Evolutionary conservation across 2,797 vertebrate genomes (phyloP), one percentile per base, ranked within the genome.

Genomic region (Phoebastria nigripes): DNA sequence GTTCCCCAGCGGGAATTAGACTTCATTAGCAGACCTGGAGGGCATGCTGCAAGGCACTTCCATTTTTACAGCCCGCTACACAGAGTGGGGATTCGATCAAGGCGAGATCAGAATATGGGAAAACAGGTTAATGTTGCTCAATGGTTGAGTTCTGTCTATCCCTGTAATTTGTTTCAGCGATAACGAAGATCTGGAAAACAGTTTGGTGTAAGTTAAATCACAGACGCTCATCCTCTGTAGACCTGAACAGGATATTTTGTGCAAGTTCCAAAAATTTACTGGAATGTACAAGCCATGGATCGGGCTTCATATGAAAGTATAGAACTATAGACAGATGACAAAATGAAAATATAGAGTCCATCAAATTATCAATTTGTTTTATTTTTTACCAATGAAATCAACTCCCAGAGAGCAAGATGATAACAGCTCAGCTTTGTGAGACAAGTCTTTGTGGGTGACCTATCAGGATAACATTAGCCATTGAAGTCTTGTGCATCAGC

Each of bases 391-490:
- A 39, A 24, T 55, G 29, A 82, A 31, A 59, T 69, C 24, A 93
- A 6, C 17, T 67, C 24, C 46, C 37, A 58, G 19, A 93, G 31
- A 84, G 9, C 11, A 39, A 88, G 71, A 69, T 17, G 26, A 12
- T 17, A 41, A 41, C 12, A 69, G n/a, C 29, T 74, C n/a, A 39
- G 41, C 17, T 66, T 44, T 28, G 12, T 6, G 44, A 70, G 31
- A n/a, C 29, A 55, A 76, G 29, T 47, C 16, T 87, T 71, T 17
- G 73, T 37, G 31, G 18, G 19, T 92, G 70, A 83, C 49, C 72
- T 95, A 93, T 91, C 47, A 66, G 72, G 69, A 90, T 66, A 95
- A 80, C 37, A 86, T 61, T 33, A 76, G 79, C 70, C 80, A 89
- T 71, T 82, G 81, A 96, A 95, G 69, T 56, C 70, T 24, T 78